Evolutionary conservation across 1,140 invertebrate genomes (phyloP).

Genomic region (Ceratina calcarata): DNA sequence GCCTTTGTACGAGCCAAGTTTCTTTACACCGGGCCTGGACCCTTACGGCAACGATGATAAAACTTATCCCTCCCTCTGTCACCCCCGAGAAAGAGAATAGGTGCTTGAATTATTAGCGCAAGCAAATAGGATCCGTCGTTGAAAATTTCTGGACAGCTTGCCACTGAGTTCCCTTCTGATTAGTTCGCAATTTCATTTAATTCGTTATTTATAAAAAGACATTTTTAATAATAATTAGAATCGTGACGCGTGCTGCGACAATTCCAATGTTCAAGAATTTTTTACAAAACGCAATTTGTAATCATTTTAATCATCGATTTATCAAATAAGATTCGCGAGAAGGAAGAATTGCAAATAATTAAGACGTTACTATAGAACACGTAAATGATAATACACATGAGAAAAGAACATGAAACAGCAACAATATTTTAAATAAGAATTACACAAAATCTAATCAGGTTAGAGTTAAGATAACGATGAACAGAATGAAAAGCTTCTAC

Average conservation of each 20-base stretch:
- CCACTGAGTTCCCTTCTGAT: constrained; percentile 13
- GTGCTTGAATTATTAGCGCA: constrained; percentile 42
- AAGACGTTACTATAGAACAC: too few relatives aligned
- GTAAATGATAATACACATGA: too few relatives aligned
- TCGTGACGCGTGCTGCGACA: too few relatives aligned
- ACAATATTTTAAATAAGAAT: neutral
- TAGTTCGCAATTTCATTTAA: neutral
- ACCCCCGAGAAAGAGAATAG: neutral
- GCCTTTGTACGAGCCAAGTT: constrained; percentile 55
- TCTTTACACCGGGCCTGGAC: constrained; percentile 47
- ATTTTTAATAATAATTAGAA: too few relatives aligned
- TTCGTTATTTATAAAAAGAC: too few relatives aligned
- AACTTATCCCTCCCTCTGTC: constrained; percentile 35
- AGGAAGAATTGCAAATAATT: too few relatives aligned
- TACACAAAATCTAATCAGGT: neutral
- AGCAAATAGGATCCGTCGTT: constrained; percentile 42
- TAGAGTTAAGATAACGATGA: neutral
- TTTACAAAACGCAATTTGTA: too few relatives aligned
- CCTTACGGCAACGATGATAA: constrained; percentile 33
- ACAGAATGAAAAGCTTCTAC: neutral
- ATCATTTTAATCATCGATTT: too few relatives aligned
- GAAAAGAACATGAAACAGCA: too few relatives aligned
- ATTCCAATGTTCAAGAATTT: too few relatives aligned
- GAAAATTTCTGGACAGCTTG: constrained; percentile 5
- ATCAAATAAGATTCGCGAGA: too few relatives aligned